A percentile compares a stretch with the other conserved stretches of the same genome.
Conservation (phyloP, 53 echinoderm and acorn worm genomes). For the Apostichopus leukothele region DNA sequence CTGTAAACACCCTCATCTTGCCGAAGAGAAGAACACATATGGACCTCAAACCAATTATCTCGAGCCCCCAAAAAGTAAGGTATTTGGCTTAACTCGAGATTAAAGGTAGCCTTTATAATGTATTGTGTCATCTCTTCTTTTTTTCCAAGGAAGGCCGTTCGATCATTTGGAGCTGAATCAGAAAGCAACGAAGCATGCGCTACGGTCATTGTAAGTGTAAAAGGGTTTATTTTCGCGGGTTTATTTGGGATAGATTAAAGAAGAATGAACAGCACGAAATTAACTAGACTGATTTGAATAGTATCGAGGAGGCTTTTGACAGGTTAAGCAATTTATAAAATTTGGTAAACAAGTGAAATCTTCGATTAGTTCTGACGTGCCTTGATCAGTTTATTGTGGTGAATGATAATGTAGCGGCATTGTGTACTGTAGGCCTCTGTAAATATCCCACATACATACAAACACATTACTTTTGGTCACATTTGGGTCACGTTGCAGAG, state of each 20-base stretch:
- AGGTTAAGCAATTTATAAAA: conserved; percentile 34
- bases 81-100: neutral
- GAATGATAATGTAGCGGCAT: too few relatives aligned
- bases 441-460: too few relatives aligned
- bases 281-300: neutral
- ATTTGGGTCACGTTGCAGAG: too few relatives aligned
- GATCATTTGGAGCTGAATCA: neutral
- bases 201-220: neutral
- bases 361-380: conserved; percentile 16
- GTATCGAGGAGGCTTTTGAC: conserved; percentile 3
- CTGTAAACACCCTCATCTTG: neutral
- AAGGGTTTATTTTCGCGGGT: neutral
- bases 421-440: too few relatives aligned
- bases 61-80: neutral
- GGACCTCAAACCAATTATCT: conserved; percentile 39
- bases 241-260: conserved; percentile 4
- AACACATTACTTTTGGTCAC: too few relatives aligned
- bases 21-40: neutral
- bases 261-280: neutral
- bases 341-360: conserved; percentile 24
- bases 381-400: neutral
- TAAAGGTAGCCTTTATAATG: neutral
- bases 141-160: neutral
- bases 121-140: neutral
- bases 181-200: neutral